phyloP scores from a whole-genome alignment of 2,113 vertebrate species.

The Gymnocephalus cernua region DNA sequence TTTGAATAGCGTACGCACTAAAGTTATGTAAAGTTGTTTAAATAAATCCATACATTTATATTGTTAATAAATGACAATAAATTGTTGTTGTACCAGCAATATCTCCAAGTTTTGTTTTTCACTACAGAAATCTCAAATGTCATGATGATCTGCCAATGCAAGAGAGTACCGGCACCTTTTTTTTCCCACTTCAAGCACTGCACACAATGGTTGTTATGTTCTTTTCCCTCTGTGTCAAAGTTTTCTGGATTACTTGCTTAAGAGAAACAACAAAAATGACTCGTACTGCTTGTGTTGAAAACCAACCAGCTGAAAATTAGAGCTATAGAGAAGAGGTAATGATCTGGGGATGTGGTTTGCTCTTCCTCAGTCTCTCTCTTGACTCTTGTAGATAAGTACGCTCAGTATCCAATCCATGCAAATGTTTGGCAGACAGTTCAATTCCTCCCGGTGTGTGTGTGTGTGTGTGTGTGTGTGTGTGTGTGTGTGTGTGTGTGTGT shows the following conservation, averaged over 20 bases:
- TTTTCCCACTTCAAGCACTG: too few species aligned
- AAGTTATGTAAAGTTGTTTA: too few species aligned
- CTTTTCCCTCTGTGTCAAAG: conserved; percentile 6
- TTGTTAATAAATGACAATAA: too few species aligned
- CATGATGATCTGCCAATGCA: too few species aligned
- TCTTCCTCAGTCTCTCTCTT: conserved; percentile 54
- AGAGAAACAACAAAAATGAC: conserved; percentile 12
- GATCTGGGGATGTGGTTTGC: conserved; percentile 55
- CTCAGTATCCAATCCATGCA: conserved; percentile 78
- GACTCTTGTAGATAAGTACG: conserved; percentile 73
- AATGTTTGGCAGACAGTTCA: conserved; percentile 79
- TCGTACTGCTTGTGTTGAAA: conserved; percentile 48
- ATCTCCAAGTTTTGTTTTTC: too few species aligned
- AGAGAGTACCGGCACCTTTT: too few species aligned
- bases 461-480: conserved; percentile 23
- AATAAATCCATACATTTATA: too few species aligned
- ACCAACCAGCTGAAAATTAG: conserved; percentile 41
- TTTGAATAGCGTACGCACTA: too few species aligned
- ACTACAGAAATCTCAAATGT: too few species aligned
- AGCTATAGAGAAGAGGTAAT: conserved; percentile 50
- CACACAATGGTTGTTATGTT: conserved; percentile 29
- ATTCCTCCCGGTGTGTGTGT: conserved; percentile 46
- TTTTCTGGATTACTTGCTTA: conserved; percentile 22
- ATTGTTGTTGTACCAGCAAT: too few species aligned
- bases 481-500: conserved; percentile 14